These are phyloP conservation scores for Tricholauxania praeusta DNA, from an alignment of 2,888 invertebrate genomes.

Conservation along the genomic window DNA sequence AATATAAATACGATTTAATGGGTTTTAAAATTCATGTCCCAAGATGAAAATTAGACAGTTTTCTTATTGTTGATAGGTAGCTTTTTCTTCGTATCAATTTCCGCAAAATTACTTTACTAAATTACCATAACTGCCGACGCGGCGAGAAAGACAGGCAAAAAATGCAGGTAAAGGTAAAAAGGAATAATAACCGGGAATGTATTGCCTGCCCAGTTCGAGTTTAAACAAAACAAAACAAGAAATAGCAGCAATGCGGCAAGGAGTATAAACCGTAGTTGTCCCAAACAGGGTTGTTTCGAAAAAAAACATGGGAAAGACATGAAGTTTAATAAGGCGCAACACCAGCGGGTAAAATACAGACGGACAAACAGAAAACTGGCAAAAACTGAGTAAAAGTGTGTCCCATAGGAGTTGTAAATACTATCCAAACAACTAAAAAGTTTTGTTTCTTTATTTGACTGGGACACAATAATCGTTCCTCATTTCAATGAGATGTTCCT, in stretches of 20 bases:
- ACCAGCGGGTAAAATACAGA: conserved; percentile 19
- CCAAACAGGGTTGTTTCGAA: conserved; percentile 6
- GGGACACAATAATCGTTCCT: conserved; percentile 66
- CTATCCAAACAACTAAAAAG: conserved; percentile 64
- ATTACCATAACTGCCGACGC: conserved; percentile 59
- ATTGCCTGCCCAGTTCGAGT: conserved; percentile 37
- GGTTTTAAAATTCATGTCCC: conserved; percentile 49
- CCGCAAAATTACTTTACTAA: conserved; percentile 62
- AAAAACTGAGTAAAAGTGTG: conserved; percentile 38
- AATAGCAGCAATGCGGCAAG: conserved; percentile 59
- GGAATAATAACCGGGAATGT: conserved; percentile 40
- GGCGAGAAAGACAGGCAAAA: conserved; percentile 11
- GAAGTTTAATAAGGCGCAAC: conserved; percentile 27
- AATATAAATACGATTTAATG: conserved; percentile 42
- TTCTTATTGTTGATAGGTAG: conserved; percentile 38
- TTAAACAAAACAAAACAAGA: conserved; percentile 45
- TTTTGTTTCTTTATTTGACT: conserved; percentile 58
- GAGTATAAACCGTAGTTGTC: conserved; percentile 17
- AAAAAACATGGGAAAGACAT: neutral
- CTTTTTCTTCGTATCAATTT: conserved; percentile 59
- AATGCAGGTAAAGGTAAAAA: conserved; percentile 11
- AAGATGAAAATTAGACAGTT: conserved; percentile 45
- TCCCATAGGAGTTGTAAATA: conserved; percentile 66
- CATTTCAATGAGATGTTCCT: conserved; percentile 60
- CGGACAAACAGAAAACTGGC: neutral